Evolutionary conservation across 1,140 invertebrate genomes (phyloP), one percentile per base, ranked within the genome.

Genomic region (Zophobas atratus): DNA sequence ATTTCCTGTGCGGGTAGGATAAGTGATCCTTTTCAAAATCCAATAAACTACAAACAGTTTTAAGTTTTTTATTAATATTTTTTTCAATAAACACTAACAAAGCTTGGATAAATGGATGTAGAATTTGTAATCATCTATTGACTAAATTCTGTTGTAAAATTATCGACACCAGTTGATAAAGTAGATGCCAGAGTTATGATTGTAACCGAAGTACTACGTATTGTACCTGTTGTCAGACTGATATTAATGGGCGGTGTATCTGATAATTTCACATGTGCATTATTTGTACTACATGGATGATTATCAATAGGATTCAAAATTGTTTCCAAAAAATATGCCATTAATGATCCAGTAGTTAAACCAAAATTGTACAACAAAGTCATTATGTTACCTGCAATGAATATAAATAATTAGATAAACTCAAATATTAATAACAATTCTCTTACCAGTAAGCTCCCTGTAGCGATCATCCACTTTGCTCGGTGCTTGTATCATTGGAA

Each of bases 401-500:
- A 82, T 72, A 76, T 51, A 81, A 4, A 20, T 35, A 57, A 57
- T 33, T 33, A 57, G 35, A 57, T 57, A 8, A 33, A 35, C 34
- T 56, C 8, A 20, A 55, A 20, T 76, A 49, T 20, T 6, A 76
- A 32, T 35, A 39, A 39, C 35, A 32, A 73, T 33, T 55, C 3
- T 2, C 49, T 82, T 83, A 92, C 92, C 92, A 77, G 92, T 93
- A 0, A 95, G 88, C 87, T 96, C 94, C 70, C 93, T 89, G 76
- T 93, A 89, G n/a, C 93, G 91, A 72, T 93, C 92, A 0, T 92
- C 89, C 1, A 97, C 95, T 84, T 94, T 92, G 41, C 91, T 92
- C 2, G 96, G 95, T 0, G 96, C 96, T 77, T 95, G 90, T 67
- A 97, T 96, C 95, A 97, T 97, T 0, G 96, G 96, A 5, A 97